Percentiles rank a stretch among this genome's conserved stretches.
phyloP scores from a whole-genome alignment of 2,113 vertebrate genomes.

The Pseudopipra pipra region DNA sequence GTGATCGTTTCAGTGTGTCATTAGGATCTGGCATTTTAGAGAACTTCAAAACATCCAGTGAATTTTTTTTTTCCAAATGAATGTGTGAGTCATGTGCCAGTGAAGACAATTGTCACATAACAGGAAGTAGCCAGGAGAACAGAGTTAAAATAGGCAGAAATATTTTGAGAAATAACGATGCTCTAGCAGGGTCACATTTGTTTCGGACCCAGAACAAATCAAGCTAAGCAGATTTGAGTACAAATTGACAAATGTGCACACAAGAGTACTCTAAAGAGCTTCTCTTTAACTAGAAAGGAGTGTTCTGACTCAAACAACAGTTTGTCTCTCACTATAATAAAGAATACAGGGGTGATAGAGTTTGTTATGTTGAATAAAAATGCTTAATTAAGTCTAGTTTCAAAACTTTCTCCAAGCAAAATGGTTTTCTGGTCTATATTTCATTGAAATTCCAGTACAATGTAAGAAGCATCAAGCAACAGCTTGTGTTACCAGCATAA shows the following conservation, averaged over 20 bases:
- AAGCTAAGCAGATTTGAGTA: neutral
- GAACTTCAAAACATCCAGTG: neutral
- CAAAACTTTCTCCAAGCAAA: neutral
- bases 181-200: neutral
- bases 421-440: neutral
- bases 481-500: conserved; percentile 15
- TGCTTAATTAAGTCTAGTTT: neutral
- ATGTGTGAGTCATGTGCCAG: neutral
- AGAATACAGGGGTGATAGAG: neutral
- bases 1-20: neutral
- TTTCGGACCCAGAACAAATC: neutral
- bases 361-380: neutral
- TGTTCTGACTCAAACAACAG: neutral
- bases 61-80: neutral
- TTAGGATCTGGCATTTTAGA: neutral
- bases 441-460: neutral
- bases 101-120: neutral
- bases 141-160: neutral
- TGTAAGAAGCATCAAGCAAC: neutral
- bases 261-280: neutral
- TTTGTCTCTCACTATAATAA: neutral
- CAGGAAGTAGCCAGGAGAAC: neutral
- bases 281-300: neutral
- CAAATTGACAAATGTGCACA: neutral
- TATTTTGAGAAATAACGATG: neutral